Conservation (phyloP, 2,113 vertebrate genomes). For the Suricata suricatta region DNA sequence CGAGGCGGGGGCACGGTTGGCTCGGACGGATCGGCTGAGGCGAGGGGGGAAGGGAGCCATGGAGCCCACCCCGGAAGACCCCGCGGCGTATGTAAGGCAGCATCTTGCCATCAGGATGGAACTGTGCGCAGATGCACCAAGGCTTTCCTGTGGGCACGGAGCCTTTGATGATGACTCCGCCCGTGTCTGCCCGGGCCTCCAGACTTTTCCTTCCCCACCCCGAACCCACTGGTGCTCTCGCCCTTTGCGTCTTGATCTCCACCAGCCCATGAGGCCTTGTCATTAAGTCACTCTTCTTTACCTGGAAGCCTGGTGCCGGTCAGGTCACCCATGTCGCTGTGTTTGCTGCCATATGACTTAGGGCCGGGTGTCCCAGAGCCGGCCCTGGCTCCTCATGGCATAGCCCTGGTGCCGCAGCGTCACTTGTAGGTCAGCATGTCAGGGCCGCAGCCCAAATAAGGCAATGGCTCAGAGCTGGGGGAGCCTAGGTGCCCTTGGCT, state of each 20-base stretch:
- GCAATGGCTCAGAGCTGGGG: background rate
- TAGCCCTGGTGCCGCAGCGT: background rate
- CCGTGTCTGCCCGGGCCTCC: rapidly evolving
- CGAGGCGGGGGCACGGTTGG: background rate
- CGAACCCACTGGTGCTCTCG: background rate
- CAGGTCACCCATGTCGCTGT: background rate
- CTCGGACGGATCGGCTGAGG: background rate
- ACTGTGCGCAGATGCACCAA: background rate
- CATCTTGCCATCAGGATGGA: background rate
- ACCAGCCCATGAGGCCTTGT: background rate
- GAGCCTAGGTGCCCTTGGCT: background rate
- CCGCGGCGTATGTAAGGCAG: background rate
- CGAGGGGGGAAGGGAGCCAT: rapidly evolving
- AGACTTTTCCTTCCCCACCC: background rate
- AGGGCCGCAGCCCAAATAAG: background rate
- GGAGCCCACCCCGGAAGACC: background rate
- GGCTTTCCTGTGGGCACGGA: background rate
- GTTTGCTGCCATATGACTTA: background rate
- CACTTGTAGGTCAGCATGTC: background rate
- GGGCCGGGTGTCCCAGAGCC: background rate
- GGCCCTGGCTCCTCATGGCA: background rate
- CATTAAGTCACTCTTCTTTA: background rate
- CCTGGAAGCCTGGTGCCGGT: background rate
- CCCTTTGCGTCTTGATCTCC: background rate
- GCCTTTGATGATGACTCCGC: background rate